Evolutionary conservation across 2,113 vertebrate species (phyloP).

Genomic region (Salminus brasiliensis): DNA sequence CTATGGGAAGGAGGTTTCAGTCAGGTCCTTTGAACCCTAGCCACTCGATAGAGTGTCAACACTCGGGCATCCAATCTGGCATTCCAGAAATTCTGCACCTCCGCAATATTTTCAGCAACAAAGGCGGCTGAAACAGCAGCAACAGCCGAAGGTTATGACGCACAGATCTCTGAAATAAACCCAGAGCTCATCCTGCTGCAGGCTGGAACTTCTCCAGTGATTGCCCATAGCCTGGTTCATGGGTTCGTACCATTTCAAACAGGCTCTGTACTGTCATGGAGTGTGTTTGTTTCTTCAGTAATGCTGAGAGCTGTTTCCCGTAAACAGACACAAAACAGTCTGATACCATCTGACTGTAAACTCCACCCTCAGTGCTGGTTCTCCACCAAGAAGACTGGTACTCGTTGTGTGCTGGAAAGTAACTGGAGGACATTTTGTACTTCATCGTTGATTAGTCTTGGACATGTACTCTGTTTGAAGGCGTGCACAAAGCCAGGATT

Average conservation of each 20-base stretch:
- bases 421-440: too few species aligned
- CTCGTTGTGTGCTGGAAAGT: too few species aligned
- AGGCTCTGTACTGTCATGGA: not conserved
- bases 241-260: not conserved
- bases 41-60: not conserved
- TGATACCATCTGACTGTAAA: too few species aligned
- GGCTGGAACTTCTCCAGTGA: not conserved
- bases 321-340: too few species aligned
- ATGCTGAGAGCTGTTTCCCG: too few species aligned
- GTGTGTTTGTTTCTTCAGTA: not conserved
- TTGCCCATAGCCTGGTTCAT: not conserved
- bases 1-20: constrained; percentile 1
- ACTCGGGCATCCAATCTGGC: not conserved
- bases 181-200: not conserved
- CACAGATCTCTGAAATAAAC: not conserved
- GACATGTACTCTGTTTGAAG: too few species aligned
- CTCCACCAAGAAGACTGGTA: too few species aligned
- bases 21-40: not conserved
- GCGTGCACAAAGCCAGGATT: too few species aligned
- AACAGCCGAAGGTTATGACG: not conserved
- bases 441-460: too few species aligned
- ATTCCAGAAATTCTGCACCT: constrained; percentile 4
- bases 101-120: constrained; percentile 1
- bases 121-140: not conserved
- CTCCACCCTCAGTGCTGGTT: too few species aligned